phyloP scores from a whole-genome alignment of 1,140 invertebrate species.

The Penaeus vannamei region DNA sequence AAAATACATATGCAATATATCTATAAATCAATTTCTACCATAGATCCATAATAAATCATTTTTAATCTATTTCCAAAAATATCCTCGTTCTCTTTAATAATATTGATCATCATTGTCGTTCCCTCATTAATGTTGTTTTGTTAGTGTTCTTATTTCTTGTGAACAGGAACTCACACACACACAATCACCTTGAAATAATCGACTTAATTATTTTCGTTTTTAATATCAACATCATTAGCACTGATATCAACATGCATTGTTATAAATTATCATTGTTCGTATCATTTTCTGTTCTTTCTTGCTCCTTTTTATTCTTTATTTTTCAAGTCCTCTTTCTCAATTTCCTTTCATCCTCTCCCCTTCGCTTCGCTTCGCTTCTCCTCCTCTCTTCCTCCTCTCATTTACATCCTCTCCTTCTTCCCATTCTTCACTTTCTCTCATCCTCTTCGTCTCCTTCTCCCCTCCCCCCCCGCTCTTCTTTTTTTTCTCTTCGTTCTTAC shows the following conservation, averaged over 20 bases:
- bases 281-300: not conserved
- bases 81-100: no score
- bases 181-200: no score
- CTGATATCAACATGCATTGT: not conserved
- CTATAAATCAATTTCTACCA: slow-evolving; percentile 1
- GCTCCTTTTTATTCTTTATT: not conserved
- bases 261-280: not conserved
- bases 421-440: no score
- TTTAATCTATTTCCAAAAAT: no score
- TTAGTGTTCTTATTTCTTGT: no score
- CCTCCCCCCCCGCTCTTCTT: no score
- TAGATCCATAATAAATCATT: no score
- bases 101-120: no score
- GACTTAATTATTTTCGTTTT: not conserved
- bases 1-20: slow-evolving; percentile 8
- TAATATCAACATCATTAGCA: not conserved
- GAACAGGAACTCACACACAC: no score
- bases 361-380: not conserved
- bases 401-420: not conserved
- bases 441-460: not conserved
- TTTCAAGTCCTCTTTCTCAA: not conserved
- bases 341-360: not conserved
- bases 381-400: not conserved
- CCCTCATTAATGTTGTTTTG: no score
- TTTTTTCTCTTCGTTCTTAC: no score